Conservation (phyloP, 1,140 invertebrate species). For the Zophobas atratus region DNA sequence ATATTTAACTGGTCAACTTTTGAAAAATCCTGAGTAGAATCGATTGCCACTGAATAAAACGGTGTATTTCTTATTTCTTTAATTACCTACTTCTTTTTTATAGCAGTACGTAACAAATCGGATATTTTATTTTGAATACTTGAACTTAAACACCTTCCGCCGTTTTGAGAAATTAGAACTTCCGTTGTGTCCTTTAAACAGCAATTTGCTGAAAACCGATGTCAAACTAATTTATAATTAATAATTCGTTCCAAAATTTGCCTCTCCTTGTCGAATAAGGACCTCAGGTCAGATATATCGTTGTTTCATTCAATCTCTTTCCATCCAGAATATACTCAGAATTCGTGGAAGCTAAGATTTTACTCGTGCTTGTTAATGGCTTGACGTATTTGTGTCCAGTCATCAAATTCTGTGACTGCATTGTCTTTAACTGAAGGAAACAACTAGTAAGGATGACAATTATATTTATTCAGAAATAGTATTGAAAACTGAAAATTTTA, state of each 20-base stretch:
- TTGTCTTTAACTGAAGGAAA: no score
- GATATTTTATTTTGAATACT: conserved; percentile 33
- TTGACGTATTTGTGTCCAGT: no score
- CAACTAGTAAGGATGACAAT: no score
- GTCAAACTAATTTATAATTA: neutral
- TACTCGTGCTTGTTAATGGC: no score
- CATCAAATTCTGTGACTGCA: no score
- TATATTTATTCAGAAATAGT: no score
- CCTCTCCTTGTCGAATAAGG: neutral
- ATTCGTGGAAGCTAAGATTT: no score
- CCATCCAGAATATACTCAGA: no score
- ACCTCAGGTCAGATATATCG: no score
- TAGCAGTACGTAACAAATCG: neutral
- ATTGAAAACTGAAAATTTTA: no score
- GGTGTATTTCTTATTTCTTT: neutral
- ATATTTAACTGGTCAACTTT: conserved; percentile 30
- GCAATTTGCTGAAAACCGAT: conserved; percentile 34
- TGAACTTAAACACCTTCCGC: conserved; percentile 8
- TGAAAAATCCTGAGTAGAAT: conserved; percentile 27
- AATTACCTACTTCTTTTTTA: neutral
- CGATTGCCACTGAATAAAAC: conserved; percentile 39
- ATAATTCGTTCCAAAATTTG: conserved; percentile 30
- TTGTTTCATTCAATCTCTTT: no score
- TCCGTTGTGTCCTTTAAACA: conserved; percentile 20
- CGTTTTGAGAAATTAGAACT: conserved; percentile 22